Evolutionary conservation across 2,113 vertebrate species (phyloP).

Genomic region (Pachycephala philippinensis): DNA sequence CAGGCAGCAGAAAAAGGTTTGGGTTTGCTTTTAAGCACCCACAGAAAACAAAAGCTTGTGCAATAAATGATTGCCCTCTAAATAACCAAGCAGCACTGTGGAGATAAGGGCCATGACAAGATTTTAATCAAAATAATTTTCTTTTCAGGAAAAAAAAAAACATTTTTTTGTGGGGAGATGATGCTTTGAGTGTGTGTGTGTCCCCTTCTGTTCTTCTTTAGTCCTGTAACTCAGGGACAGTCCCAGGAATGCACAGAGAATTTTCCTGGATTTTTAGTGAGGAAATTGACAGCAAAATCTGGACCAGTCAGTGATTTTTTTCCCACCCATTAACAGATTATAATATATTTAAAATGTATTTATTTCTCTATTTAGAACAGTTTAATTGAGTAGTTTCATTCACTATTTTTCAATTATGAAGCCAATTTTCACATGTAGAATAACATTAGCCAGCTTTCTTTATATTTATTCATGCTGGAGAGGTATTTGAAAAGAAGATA

Average conservation of each 20-base stretch:
- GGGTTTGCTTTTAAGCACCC: neutral
- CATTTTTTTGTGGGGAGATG: neutral
- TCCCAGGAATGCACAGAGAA: neutral
- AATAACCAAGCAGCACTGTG: neutral
- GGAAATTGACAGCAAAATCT: neutral
- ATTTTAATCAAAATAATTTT: neutral
- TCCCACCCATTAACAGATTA: neutral
- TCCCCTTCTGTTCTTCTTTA: neutral
- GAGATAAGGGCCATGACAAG: neutral
- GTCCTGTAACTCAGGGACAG: neutral
- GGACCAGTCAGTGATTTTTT: neutral
- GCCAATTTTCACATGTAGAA: neutral
- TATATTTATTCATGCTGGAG: neutral
- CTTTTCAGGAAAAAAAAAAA: neutral
- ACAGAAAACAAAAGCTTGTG: neutral
- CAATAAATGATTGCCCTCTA: neutral
- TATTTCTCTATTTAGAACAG: neutral
- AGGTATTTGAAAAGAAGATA: neutral
- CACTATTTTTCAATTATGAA: neutral
- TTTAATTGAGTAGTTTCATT: neutral
- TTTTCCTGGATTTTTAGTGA: neutral
- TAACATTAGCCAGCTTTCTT: neutral
- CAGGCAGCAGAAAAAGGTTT: neutral
- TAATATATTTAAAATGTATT: neutral
- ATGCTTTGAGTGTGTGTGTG: neutral